Evolutionary conservation across 2,113 vertebrate species (phyloP).

Genomic region (Clinocottus analis): DNA sequence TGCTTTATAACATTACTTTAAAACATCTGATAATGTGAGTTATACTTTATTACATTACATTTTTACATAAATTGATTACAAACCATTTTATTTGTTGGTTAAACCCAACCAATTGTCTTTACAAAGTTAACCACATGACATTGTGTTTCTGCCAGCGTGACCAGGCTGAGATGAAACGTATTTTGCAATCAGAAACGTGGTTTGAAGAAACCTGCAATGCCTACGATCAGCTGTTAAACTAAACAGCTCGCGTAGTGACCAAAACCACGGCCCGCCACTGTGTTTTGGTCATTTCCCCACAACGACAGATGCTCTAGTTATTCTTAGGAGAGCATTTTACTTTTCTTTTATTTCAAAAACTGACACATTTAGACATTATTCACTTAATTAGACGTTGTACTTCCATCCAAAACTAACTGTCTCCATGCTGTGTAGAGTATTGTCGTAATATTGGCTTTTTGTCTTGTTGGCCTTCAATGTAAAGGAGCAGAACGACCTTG

Average conservation of each 20-base stretch:
- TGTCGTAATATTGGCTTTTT: not conserved
- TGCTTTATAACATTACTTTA: not conserved
- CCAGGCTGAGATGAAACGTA: not conserved
- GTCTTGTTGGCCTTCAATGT: conserved; percentile 9
- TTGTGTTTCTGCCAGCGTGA: not conserved
- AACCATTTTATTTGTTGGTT: not conserved
- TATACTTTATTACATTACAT: too few relatives aligned
- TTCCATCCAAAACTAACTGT: not conserved
- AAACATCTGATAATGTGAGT: not conserved
- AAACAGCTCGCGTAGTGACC: too few relatives aligned
- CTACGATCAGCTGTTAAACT: too few relatives aligned
- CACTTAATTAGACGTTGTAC: not conserved
- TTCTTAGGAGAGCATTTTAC: not conserved
- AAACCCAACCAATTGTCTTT: too few relatives aligned
- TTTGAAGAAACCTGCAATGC: not conserved
- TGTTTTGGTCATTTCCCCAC: not conserved
- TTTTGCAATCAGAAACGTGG: not conserved
- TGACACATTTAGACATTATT: not conserved
- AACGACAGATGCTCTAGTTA: not conserved
- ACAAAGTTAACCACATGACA: not conserved
- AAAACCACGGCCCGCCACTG: too few relatives aligned
- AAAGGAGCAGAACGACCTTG: conserved; percentile 19
- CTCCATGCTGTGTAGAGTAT: not conserved
- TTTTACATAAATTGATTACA: too few relatives aligned
- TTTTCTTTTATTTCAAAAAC: not conserved